A percentile compares a stretch with the other conserved stretches of the same genome.
phyloP scores from a whole-genome alignment of 2,888 invertebrate species.

The Alsophila aescularia region DNA sequence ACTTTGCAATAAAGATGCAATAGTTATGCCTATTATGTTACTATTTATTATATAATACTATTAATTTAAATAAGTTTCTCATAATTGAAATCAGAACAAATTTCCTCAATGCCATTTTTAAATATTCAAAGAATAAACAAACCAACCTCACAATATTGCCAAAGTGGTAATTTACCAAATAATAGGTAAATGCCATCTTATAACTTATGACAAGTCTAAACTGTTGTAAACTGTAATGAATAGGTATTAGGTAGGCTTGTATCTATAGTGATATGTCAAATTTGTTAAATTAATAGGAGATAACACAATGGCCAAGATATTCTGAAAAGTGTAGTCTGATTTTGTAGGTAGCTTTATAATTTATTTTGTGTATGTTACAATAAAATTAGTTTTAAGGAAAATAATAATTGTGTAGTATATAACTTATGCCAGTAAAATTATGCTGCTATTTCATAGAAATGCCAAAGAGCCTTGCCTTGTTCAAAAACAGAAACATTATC shows the following conservation, averaged over 20 bases:
- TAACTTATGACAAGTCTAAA: too few relatives aligned
- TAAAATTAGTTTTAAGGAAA: not conserved
- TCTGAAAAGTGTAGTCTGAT: slow-evolving; percentile 8
- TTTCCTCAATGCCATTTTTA: slow-evolving; percentile 2
- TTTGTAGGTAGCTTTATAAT: not conserved
- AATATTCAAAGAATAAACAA: slow-evolving; percentile 1
- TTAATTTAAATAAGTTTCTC: not conserved
- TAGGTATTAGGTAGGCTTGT: not conserved
- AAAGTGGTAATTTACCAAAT: slow-evolving; percentile 43
- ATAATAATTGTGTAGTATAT: not conserved
- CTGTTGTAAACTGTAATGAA: too few relatives aligned
- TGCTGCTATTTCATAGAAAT: too few relatives aligned
- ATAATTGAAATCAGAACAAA: not conserved
- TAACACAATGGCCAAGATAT: slow-evolving; percentile 1
- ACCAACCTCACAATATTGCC: slow-evolving; percentile 28
- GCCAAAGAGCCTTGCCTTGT: too few relatives aligned
- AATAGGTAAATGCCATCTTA: slow-evolving; percentile 7
- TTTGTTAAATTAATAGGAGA: not conserved
- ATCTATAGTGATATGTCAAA: not conserved
- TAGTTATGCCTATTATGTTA: not conserved
- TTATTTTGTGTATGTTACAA: not conserved
- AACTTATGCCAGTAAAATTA: too few relatives aligned
- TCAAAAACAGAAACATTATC: too few relatives aligned
- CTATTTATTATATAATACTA: not conserved
- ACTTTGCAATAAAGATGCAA: slow-evolving; percentile 4